A percentile compares a stretch with the other conserved stretches of the same genome.
phyloP scores from a whole-genome alignment of 2,797 vertebrate genomes.

The Molossus alvarezi region DNA sequence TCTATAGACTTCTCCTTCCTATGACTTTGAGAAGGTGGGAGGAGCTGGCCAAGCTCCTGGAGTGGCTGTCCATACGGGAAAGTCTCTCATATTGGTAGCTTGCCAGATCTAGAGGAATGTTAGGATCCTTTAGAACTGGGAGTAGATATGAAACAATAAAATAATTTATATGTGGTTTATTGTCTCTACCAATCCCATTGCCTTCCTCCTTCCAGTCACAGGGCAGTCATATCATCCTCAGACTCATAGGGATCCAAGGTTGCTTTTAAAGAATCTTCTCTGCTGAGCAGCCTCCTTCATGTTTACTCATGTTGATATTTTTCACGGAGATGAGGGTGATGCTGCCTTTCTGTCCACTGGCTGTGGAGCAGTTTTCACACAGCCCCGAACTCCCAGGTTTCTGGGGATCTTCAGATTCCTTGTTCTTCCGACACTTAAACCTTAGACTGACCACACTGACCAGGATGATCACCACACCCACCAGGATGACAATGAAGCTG shows the following conservation, averaged over 20 bases:
- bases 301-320: constrained; percentile 91
- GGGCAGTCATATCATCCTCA: constrained; percentile 35
- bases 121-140: constrained; percentile 42
- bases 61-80: background rate
- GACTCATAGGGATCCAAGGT: background rate
- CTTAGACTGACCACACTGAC: constrained; percentile 91
- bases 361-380: constrained; percentile 89
- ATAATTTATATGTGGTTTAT: constrained; percentile 76
- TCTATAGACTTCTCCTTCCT: background rate
- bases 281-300: constrained; percentile 80
- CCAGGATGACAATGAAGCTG: constrained; percentile 92
- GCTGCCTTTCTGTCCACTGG: constrained; percentile 88
- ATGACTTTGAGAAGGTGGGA: background rate
- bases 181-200: background rate
- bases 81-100: constrained; percentile 27
- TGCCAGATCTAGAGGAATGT: constrained; percentile 48
- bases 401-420: constrained; percentile 91
- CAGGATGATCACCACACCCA: constrained; percentile 92
- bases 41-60: background rate
- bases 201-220: constrained; percentile 60
- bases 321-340: constrained; percentile 92
- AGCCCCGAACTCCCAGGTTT: constrained; percentile 88
- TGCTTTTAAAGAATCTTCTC: constrained; percentile 88
- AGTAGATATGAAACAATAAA: constrained; percentile 68
- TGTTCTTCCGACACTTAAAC: constrained; percentile 90